Evolutionary conservation across 2,113 vertebrate species (phyloP), one percentile per base, ranked within the genome.

Genomic region (Oreochromis aureus): DNA sequence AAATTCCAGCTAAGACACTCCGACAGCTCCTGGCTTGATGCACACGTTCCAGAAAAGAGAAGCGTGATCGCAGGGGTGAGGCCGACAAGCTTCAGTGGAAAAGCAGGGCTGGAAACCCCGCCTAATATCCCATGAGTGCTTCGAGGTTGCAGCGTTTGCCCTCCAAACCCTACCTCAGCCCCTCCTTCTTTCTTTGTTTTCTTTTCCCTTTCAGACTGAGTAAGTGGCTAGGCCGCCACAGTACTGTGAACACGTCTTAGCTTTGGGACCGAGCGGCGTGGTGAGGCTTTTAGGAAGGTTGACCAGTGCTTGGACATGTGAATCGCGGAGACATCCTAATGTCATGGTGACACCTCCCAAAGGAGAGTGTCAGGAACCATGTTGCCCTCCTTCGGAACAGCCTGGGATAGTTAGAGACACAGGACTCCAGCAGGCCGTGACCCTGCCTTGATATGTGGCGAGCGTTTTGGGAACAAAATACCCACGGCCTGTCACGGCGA

Each of bases 41-140:
- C 89, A 85, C 85, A 88, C 89, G 58, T 86, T 90, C 84, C 36
- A 58, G 87, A 86, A 86, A 86, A 84, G 83, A 85, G 89, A 91
- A 78, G 90, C 88, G 90, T 85, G 93, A 90, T 88, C 82, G 84
- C 66, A 80, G 81, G 82, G 91, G 89, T 61, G 89, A 90, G 90
- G 94, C 90, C 83, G 95, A 93, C 91, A 94, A 92, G 95, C 94
- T 95, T 88, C 90, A 92, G 83, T 87, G 91, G 80, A 56, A 83
- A 86, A 87, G 90, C 87, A 80, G 87, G 66, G 85, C 56, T 90
- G 76, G 81, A 89, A 92, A 89, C 91, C 81, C 78, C 76, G 80
- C 83, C 91, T 94, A 95, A 95, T 94, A 93, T 96, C 95, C 94
- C 94, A 88, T 82, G 93, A 95, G 93, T 93, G 85, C 78, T 86